Conservation (phyloP, 2,113 vertebrate species). For the Gasterosteus aculeatus region DNA sequence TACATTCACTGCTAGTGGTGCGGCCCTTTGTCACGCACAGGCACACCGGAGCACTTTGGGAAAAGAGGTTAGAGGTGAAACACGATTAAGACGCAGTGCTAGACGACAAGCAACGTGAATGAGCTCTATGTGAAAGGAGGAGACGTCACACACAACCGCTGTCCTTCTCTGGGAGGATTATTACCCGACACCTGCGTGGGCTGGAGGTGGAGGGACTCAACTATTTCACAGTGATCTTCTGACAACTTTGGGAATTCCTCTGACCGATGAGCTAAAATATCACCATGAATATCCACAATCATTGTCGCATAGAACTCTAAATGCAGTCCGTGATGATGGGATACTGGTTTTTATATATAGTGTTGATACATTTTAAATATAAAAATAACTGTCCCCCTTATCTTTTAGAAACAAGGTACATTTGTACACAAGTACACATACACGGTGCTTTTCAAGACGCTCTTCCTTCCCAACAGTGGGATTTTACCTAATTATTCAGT, state of each 20-base stretch:
- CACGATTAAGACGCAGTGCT: background rate
- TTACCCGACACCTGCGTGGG: background rate
- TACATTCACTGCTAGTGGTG: slow-evolving; percentile 36
- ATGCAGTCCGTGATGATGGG: slow-evolving; percentile 31
- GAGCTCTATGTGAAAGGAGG: slow-evolving; percentile 10
- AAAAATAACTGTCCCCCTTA: slow-evolving; percentile 59
- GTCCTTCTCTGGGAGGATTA: slow-evolving; percentile 2
- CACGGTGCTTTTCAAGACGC: slow-evolving; percentile 1
- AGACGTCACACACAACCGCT: slow-evolving; percentile 11
- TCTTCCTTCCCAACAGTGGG: slow-evolving; percentile 9
- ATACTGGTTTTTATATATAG: slow-evolving; percentile 30
- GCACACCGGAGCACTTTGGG: slow-evolving; percentile 9
- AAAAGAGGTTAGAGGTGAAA: slow-evolving; percentile 33
- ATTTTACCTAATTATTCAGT: background rate
- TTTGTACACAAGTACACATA: slow-evolving; percentile 10
- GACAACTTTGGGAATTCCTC: slow-evolving; percentile 33
- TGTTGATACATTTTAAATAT: slow-evolving; percentile 57
- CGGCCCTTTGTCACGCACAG: slow-evolving; percentile 23
- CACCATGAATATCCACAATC: slow-evolving; percentile 47
- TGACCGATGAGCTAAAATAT: slow-evolving; percentile 25
- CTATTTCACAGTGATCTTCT: slow-evolving; percentile 70
- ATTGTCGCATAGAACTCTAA: slow-evolving; percentile 29
- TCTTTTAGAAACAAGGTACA: slow-evolving; percentile 16
- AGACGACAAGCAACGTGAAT: background rate
- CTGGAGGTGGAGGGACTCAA: slow-evolving; percentile 22